Evolutionary conservation across 2,113 vertebrate genomes (phyloP).

Genomic region (Herpetotheres cachinnans): DNA sequence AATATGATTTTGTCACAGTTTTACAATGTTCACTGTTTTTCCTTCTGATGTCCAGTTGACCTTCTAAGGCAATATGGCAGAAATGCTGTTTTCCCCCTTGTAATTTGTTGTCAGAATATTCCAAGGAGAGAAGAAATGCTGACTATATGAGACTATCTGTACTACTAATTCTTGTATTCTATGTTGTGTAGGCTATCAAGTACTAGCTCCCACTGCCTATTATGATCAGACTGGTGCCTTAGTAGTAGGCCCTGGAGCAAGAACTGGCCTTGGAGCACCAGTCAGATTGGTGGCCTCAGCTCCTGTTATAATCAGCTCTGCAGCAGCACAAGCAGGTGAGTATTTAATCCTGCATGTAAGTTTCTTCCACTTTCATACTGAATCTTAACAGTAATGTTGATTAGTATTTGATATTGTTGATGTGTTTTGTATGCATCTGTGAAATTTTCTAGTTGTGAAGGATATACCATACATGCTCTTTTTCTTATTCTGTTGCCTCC

Average conservation of each 20-base stretch:
- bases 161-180: conserved; percentile 23
- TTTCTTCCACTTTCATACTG: neutral
- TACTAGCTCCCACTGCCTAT: conserved; percentile 93
- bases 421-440: neutral
- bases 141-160: neutral
- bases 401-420: neutral
- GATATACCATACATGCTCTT: neutral
- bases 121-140: neutral
- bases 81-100: neutral
- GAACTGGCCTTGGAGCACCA: conserved; percentile 88
- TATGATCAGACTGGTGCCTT: conserved; percentile 95
- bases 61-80: neutral
- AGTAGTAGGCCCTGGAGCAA: conserved; percentile 91
- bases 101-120: neutral
- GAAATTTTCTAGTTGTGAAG: neutral
- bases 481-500: neutral
- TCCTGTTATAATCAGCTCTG: conserved; percentile 92
- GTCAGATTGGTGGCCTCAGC: conserved; percentile 92
- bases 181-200: conserved; percentile 87
- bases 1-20: neutral
- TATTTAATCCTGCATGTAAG: neutral
- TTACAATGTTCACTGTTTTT: neutral
- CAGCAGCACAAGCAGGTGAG: conserved; percentile 92
- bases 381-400: neutral
- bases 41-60: neutral